Evolutionary conservation across 1,140 invertebrate genomes (phyloP).

Genomic region (Octopus bimaculoides): DNA sequence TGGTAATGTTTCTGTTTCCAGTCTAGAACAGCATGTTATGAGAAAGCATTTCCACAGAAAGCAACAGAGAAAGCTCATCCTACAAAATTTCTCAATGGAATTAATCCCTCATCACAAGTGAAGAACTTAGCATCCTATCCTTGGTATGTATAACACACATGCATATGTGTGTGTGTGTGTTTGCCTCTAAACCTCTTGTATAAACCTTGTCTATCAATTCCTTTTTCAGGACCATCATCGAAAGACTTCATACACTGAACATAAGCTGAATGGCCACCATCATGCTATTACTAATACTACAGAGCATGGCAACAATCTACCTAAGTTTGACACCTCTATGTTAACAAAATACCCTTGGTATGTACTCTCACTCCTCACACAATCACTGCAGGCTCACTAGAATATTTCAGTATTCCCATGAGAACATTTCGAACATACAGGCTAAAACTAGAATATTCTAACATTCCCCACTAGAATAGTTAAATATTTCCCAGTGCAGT

Average conservation of each 20-base stretch:
- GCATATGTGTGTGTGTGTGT: too few species aligned
- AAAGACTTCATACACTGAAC: neutral
- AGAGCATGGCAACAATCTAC: neutral
- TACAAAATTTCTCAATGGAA: neutral
- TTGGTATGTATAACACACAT: neutral
- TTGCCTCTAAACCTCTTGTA: too few species aligned
- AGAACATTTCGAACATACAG: too few species aligned
- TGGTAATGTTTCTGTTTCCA: slow-evolving; percentile 6
- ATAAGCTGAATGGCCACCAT: neutral
- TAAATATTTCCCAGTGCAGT: too few species aligned
- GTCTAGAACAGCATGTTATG: neutral
- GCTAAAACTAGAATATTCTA: too few species aligned
- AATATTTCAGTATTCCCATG: neutral
- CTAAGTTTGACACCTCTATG: neutral
- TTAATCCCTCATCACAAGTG: neutral
- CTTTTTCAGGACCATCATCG: neutral
- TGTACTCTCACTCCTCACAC: slow-evolving; percentile 2
- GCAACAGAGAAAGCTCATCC: neutral
- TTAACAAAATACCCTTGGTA: slow-evolving; percentile 20
- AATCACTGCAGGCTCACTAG: neutral
- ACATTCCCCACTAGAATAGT: too few species aligned
- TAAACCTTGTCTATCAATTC: neutral
- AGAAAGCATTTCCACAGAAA: slow-evolving; percentile 6
- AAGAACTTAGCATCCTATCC: slow-evolving; percentile 7
- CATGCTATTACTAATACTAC: neutral